Evolutionary conservation across 1,140 invertebrate species (phyloP), one percentile per base, ranked within the genome.

Genomic region (Scaptomyza hsui): DNA sequence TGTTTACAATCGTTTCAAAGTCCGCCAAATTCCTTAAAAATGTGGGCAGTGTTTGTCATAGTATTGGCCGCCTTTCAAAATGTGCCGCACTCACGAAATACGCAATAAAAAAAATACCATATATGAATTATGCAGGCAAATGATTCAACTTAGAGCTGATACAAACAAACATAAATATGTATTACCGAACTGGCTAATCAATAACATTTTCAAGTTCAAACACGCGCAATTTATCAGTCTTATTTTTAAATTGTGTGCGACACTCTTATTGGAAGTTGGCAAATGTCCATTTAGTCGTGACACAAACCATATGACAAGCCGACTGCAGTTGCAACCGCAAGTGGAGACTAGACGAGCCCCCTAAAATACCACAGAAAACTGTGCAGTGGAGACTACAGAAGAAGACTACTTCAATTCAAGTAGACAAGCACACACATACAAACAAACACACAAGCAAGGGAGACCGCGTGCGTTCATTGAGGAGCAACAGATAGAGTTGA

Each of bases 1-100:
- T 77, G 76, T 85, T 85, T 85, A 85, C 80, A 85, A 76, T 68
- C 60, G 67, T 77, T 62, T 60, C 69, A 85, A 85, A 85, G 80
- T 80, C 73, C 80, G 64, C 42, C 41, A 44, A 13, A 26, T 29
- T n/a, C 15, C 10, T 3, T 12, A n/a, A n/a, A 47, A 62, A 69
- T 29, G 13, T 29, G 21, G 19, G 5, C 6, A 49, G 3, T 12
- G 24, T 44, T 65, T 29, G 61, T 65, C 68, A 65, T n/a, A 35
- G 67, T 35, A 41, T 56, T 72, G 71, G 45, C 45, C 18, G 60
- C 29, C 39, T 45, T 47, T 72, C 64, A 16, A 37, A 83, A 41
- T 48, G 35, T 52, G 62, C 67, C 80, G 79, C 65, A 65, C 57
- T 56, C 37, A 26, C 49, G n/a, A 29, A 29, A 42, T 10, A 6